These are phyloP conservation scores for Leptogaster cylindrica DNA, from an alignment of 2,888 invertebrate genomes.

Conservation along the genomic window DNA sequence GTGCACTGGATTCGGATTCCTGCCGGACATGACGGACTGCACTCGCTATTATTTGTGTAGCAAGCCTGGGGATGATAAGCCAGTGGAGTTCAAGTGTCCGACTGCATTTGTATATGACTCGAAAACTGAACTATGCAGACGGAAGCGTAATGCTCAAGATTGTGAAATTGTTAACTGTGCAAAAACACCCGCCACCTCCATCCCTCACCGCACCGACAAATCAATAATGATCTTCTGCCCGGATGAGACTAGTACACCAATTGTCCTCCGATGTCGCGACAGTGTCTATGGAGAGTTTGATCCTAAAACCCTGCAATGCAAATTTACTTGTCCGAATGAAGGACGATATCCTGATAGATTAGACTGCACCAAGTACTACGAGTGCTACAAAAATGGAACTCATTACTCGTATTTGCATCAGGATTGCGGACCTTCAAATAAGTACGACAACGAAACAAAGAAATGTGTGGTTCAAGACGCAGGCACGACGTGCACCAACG, in stretches of 20 bases:
- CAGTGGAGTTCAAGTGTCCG: constrained; percentile 42
- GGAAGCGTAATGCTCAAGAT: neutral
- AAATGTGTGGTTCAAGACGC: constrained; percentile 16
- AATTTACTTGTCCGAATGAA: constrained; percentile 34
- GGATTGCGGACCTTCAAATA: neutral
- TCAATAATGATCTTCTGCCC: constrained; percentile 8
- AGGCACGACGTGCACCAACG: neutral
- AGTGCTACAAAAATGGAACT: constrained; percentile 30
- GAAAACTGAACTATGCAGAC: constrained; percentile 20
- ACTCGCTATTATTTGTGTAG: constrained; percentile 42
- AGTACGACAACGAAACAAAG: neutral
- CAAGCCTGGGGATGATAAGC: neutral
- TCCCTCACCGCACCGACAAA: constrained; percentile 16
- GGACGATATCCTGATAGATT: constrained; percentile 37
- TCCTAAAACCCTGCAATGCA: constrained; percentile 9
- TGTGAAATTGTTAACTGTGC: constrained; percentile 42
- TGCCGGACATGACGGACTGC: constrained; percentile 43
- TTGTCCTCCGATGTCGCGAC: constrained; percentile 37
- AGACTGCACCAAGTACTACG: constrained; percentile 40
- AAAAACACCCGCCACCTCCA: neutral
- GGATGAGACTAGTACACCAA: neutral
- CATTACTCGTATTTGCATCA: neutral
- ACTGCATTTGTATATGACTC: constrained; percentile 40
- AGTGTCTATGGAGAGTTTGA: constrained; percentile 22
- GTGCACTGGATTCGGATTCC: constrained; percentile 61